phyloP scores from a whole-genome alignment of 2,797 vertebrate genomes.

The Brotula barbata region DNA sequence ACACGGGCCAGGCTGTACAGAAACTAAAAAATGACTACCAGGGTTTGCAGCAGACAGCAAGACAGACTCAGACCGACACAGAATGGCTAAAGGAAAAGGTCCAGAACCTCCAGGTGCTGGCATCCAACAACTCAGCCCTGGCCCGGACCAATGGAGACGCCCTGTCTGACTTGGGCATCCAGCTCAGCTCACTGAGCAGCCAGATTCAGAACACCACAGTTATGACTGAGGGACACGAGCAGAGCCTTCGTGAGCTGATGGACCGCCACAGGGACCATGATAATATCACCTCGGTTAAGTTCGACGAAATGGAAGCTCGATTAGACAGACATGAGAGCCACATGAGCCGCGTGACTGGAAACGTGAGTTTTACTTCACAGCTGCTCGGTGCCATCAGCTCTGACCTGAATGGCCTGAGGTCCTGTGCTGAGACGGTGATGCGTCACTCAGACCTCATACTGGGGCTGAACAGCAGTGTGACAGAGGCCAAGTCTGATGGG shows the following conservation, averaged over 20 bases:
- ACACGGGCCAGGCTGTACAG: conserved; percentile 89
- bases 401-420: conserved; percentile 90
- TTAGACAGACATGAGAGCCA: conserved; percentile 73
- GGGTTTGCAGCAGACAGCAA: conserved; percentile 88
- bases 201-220: conserved; percentile 91
- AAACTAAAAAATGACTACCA: conserved; percentile 94
- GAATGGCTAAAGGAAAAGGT: conserved; percentile 96
- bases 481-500: conserved; percentile 83
- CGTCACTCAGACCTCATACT: conserved; percentile 88
- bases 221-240: conserved; percentile 81
- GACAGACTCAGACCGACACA: conserved; percentile 86
- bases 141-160: conserved; percentile 90
- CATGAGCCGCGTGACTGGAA: conserved; percentile 77
- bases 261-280: conserved; percentile 81
- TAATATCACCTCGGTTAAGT: conserved; percentile 72
- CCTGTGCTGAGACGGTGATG: conserved; percentile 89
- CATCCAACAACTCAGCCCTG: conserved; percentile 90
- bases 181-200: conserved; percentile 85
- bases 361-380: conserved; percentile 76
- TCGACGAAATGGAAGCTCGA: conserved; percentile 70
- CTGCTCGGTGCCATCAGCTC: conserved; percentile 83
- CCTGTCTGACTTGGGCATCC: conserved; percentile 89
- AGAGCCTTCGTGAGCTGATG: conserved; percentile 81
- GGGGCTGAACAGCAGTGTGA: conserved; percentile 86
- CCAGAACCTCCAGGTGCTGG: conserved; percentile 88